Percentiles rank a stretch among this genome's conserved stretches.
Evolutionary conservation across 2,797 vertebrate genomes (phyloP).

Genomic region (Rhodeus uyekii): DNA sequence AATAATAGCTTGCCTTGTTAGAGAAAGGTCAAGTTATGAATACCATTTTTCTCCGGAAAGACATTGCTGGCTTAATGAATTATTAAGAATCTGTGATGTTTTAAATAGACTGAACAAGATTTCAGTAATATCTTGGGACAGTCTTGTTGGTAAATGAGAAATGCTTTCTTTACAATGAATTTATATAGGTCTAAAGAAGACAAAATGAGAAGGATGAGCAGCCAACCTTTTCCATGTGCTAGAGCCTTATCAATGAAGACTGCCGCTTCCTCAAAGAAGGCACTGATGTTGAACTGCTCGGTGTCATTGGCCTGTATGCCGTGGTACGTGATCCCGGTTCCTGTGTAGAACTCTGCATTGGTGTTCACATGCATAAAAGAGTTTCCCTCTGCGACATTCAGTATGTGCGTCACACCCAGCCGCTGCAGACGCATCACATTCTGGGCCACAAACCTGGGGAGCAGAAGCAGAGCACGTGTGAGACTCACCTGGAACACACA

Average conservation of each 20-base stretch:
- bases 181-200: neutral
- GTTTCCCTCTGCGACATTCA: constrained; percentile 94
- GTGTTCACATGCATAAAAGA: constrained; percentile 99
- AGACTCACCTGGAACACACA: constrained; percentile 28
- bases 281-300: constrained; percentile 89
- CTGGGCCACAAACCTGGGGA: constrained; percentile 89
- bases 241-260: constrained; percentile 95
- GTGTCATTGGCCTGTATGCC: constrained; percentile 95
- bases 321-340: constrained; percentile 90
- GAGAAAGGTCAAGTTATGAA: constrained; percentile 17
- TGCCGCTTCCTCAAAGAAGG: constrained; percentile 93
- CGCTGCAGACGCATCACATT: constrained; percentile 89
- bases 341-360: constrained; percentile 88
- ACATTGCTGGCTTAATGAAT: neutral
- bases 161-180: constrained; percentile 2
- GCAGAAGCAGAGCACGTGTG: constrained; percentile 31
- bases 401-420: constrained; percentile 92
- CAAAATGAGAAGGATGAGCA: neutral
- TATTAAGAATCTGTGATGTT: constrained; percentile 17
- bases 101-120: neutral
- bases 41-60: neutral
- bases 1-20: constrained; percentile 14
- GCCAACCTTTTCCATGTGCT: constrained; percentile 87
- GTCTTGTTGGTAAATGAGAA: neutral
- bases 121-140: neutral